phyloP scores from a whole-genome alignment of 35 echinoderm and acorn worm species.

The Anneissia japonica region DNA sequence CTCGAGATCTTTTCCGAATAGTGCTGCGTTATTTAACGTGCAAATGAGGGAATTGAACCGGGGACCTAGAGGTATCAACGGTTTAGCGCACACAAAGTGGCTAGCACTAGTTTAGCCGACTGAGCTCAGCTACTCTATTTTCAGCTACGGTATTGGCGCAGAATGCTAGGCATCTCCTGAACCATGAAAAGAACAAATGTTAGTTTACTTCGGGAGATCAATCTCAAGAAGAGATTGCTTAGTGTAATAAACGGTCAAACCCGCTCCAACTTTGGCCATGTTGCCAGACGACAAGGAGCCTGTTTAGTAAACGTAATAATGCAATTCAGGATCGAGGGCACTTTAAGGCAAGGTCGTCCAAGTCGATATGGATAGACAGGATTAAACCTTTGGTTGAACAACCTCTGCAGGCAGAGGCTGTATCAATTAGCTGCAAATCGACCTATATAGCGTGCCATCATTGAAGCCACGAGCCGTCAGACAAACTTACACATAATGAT shows the following conservation, averaged over 20 bases:
- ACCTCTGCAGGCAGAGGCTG: too few species aligned
- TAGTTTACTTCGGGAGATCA: background rate
- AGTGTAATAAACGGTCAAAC: background rate
- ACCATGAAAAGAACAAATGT: slow-evolving; percentile 1
- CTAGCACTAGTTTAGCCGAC: background rate
- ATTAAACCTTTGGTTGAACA: background rate
- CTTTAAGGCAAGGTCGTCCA: background rate
- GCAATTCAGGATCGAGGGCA: too few species aligned
- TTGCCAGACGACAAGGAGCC: background rate
- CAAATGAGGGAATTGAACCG: too few species aligned
- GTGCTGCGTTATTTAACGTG: too few species aligned
- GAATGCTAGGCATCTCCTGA: slow-evolving; percentile 10
- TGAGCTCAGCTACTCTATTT: background rate
- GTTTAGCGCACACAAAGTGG: background rate
- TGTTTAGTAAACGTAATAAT: background rate
- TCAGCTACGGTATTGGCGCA: slow-evolving; percentile 18
- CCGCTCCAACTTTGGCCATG: background rate
- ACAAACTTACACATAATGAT: too few species aligned
- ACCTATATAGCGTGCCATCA: too few species aligned
- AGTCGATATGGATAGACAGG: background rate
- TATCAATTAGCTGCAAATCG: too few species aligned
- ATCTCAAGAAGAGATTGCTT: background rate
- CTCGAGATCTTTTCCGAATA: too few species aligned
- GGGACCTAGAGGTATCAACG: too few species aligned
- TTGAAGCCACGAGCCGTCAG: too few species aligned